Evolutionary conservation across 2,113 vertebrate genomes (phyloP).

Genomic region (Gasterosteus aculeatus): DNA sequence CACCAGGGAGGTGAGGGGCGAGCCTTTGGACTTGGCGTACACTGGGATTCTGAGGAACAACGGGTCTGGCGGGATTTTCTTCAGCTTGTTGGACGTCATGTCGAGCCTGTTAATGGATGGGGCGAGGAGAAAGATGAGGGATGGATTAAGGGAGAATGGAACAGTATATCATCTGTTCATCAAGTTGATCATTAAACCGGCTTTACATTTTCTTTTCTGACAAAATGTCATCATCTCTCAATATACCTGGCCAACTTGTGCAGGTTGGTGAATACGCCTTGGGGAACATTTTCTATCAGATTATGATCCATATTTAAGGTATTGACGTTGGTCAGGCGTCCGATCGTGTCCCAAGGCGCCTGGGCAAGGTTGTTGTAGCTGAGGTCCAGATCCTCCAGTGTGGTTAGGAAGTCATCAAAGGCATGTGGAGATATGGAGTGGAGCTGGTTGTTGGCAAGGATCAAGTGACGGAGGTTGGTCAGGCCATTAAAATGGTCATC

Average conservation of each 20-base stretch:
- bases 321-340: slow-evolving; percentile 90
- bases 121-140: neutral
- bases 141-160: neutral
- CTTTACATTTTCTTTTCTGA: neutral
- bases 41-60: slow-evolving; percentile 92
- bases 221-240: neutral
- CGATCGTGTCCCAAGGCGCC: slow-evolving; percentile 89
- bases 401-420: slow-evolving; percentile 90
- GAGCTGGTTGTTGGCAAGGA: slow-evolving; percentile 93
- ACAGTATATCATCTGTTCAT: neutral
- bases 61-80: slow-evolving; percentile 94
- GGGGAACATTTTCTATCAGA: slow-evolving; percentile 91
- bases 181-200: neutral
- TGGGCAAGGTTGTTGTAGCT: slow-evolving; percentile 94
- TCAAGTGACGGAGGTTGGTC: slow-evolving; percentile 90
- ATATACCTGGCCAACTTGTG: slow-evolving; percentile 88
- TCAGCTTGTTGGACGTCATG: slow-evolving; percentile 97
- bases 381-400: slow-evolving; percentile 92
- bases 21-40: slow-evolving; percentile 89
- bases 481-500: slow-evolving; percentile 92
- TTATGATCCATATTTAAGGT: slow-evolving; percentile 95
- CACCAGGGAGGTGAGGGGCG: slow-evolving; percentile 86
- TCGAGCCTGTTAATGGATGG: slow-evolving; percentile 79
- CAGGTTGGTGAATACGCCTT: slow-evolving; percentile 93
- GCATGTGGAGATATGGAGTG: slow-evolving; percentile 87